Evolutionary conservation across 2,888 invertebrate species (phyloP).

Genomic region (Plusia festucae): DNA sequence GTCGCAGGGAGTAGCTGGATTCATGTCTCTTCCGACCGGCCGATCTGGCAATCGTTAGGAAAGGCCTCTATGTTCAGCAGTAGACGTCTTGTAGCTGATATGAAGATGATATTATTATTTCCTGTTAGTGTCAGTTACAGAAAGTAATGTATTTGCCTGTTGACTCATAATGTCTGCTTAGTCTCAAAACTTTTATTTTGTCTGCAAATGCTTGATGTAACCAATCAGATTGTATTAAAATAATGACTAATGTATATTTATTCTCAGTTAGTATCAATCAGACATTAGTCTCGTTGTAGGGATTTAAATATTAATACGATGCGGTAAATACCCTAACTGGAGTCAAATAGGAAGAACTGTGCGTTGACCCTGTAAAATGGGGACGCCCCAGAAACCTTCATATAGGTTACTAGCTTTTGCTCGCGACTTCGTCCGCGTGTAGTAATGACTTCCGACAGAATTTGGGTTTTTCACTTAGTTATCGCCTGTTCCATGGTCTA

Average conservation of each 20-base stretch:
- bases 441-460: no score
- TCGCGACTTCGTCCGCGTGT: no score
- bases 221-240: conserved; percentile 28
- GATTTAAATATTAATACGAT: conserved; percentile 19
- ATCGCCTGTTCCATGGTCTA: no score
- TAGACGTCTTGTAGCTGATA: no score
- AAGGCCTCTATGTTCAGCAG: no score
- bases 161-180: conserved; percentile 58
- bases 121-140: conserved; percentile 35
- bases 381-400: conserved; percentile 70
- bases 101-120: conserved; percentile 30
- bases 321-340: conserved; percentile 51
- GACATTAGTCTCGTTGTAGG: conserved; percentile 27
- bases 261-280: conserved; percentile 11
- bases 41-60: no score
- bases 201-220: conserved; percentile 57
- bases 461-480: no score
- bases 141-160: conserved; percentile 49
- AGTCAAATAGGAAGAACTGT: conserved; percentile 59
- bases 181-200: conserved; percentile 55
- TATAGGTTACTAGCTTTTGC: no score
- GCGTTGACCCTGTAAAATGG: conserved; percentile 66
- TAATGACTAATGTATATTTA: conserved; percentile 25
- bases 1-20: no score
- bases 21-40: no score